Conservation (phyloP, 2,113 vertebrate species). For the Tenebrosternarchus preto region DNA sequence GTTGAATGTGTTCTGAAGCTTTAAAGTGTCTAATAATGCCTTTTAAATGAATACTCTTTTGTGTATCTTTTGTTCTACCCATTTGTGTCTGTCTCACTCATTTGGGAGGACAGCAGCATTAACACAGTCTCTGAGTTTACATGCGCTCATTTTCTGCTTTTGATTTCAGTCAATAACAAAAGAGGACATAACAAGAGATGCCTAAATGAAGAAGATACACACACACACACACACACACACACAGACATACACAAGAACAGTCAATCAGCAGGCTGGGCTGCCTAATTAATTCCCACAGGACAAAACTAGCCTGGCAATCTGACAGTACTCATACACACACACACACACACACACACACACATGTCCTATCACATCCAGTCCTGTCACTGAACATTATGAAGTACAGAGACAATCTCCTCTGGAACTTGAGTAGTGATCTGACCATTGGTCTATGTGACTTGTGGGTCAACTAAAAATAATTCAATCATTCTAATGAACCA, state of each 20-base stretch:
- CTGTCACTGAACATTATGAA: not conserved
- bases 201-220: constrained; percentile 15
- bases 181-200: not conserved
- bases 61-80: too few species aligned
- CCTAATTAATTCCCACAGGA: constrained; percentile 75
- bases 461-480: too few species aligned
- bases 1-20: not conserved
- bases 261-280: constrained; percentile 60
- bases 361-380: not conserved
- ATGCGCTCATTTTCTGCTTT: not conserved
- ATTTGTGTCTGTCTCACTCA: constrained; percentile 26
- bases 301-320: constrained; percentile 47
- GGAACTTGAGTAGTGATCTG: not conserved
- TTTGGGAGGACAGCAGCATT: not conserved
- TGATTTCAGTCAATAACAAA: constrained; percentile 22
- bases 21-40: not conserved
- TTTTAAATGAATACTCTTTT: not conserved
- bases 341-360: not conserved
- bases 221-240: constrained; percentile 11
- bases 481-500: too few species aligned
- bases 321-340: constrained; percentile 49
- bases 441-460: not conserved
- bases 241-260: constrained; percentile 26
- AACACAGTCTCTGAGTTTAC: not conserved
- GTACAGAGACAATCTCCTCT: not conserved